phyloP scores from a whole-genome alignment of 2,797 vertebrate species.

The Rhabdomys pumilio region DNA sequence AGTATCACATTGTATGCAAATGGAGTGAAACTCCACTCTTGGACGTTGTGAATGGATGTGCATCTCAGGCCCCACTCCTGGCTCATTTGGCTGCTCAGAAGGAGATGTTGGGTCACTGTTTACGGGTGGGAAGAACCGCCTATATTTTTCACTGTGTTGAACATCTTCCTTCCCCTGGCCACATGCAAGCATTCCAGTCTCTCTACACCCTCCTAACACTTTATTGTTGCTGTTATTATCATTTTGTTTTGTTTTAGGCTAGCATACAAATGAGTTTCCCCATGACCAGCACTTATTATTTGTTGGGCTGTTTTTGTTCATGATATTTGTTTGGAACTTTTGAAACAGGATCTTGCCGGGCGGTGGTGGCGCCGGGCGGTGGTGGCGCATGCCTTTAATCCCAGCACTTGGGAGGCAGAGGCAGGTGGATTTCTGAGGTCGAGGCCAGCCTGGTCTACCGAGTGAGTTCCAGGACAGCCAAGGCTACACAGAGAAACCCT shows the following conservation, averaged over 20 bases:
- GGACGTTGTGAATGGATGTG: too few relatives aligned
- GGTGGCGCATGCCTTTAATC: too few relatives aligned
- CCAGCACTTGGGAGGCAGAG: too few relatives aligned
- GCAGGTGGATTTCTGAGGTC: too few relatives aligned
- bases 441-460: too few relatives aligned
- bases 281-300: neutral
- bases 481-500: too few relatives aligned
- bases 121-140: neutral
- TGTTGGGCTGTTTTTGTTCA: neutral
- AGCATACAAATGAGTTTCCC: neutral
- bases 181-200: neutral
- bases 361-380: too few relatives aligned
- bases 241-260: neutral
- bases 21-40: neutral
- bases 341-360: neutral
- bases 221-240: neutral
- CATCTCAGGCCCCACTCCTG: neutral
- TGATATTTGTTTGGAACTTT: neutral
- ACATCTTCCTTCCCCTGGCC: neutral
- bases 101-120: neutral
- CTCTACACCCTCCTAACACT: neutral
- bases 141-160: neutral
- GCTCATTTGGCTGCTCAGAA: neutral
- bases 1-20: neutral
- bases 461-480: too few relatives aligned